Evolutionary conservation across 2,888 invertebrate genomes (phyloP).

Genomic region (Polyommatus iphigenia): DNA sequence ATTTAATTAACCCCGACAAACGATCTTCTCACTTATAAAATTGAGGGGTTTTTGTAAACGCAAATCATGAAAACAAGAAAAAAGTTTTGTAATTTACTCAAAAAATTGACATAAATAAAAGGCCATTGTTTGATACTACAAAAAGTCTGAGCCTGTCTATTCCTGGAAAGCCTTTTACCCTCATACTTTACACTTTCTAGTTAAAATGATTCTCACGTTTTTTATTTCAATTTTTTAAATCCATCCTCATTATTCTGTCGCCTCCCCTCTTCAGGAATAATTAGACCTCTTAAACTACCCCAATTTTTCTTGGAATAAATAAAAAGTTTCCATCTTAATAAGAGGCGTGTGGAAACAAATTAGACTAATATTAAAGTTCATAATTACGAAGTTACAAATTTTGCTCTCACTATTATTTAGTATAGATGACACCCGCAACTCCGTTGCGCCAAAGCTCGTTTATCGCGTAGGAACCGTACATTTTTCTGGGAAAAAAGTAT

Average conservation of each 20-base stretch:
- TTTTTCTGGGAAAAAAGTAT: no score
- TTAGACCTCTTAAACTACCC: conserved; percentile 33
- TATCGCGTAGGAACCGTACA: no score
- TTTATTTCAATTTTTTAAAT: conserved; percentile 41
- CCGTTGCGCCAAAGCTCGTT: no score
- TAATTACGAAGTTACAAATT: background rate
- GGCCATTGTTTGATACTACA: background rate
- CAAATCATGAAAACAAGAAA: background rate
- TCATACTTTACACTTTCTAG: conserved; percentile 34
- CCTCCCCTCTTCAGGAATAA: conserved; percentile 37
- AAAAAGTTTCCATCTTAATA: conserved; percentile 15
- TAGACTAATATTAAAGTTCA: conserved; percentile 15
- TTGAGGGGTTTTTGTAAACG: background rate
- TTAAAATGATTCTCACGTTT: conserved; percentile 40
- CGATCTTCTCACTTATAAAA: background rate
- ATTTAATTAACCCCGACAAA: background rate
- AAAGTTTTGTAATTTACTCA: background rate
- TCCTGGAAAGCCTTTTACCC: conserved; percentile 18
- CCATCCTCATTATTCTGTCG: conserved; percentile 42
- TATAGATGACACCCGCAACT: no score
- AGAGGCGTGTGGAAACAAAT: background rate
- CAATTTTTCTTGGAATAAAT: conserved; percentile 30
- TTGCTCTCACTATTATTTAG: background rate
- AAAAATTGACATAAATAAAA: background rate
- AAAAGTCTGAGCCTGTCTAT: background rate